Evolutionary conservation across 64 coral and sea anemone genomes (phyloP).

Genomic region (Actinia tenebrosa): DNA sequence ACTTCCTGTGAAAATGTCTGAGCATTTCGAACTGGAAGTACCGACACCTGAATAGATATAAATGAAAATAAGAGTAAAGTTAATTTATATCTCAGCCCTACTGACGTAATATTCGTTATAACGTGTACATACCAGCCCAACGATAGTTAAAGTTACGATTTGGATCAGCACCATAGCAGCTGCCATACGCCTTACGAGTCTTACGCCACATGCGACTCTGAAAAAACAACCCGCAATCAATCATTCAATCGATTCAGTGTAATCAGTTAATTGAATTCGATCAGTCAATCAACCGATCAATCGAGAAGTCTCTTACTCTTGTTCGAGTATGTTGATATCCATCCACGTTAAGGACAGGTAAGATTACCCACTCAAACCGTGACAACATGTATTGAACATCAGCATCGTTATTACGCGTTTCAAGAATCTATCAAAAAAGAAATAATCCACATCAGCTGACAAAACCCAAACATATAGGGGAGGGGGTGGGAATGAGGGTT

Average conservation of each 20-base stretch:
- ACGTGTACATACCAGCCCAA: constrained; percentile 43
- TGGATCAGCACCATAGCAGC: constrained; percentile 57
- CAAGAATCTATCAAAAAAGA: constrained; percentile 40
- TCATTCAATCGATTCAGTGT: too few species aligned
- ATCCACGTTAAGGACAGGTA: constrained; percentile 90
- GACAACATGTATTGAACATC: constrained; percentile 68
- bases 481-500: too few species aligned
- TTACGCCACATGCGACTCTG: constrained; percentile 94
- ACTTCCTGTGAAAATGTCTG: constrained; percentile 65
- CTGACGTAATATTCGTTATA: background rate
- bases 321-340: constrained; percentile 91
- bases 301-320: constrained; percentile 33
- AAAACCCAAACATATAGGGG: too few species aligned
- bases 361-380: constrained; percentile 80
- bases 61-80: background rate
- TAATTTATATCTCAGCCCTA: too few species aligned
- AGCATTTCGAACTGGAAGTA: constrained; percentile 35
- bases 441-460: background rate
- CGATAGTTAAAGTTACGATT: constrained; percentile 93
- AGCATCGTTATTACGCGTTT: constrained; percentile 27
- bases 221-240: background rate
- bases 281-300: too few species aligned
- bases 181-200: constrained; percentile 41
- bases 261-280: too few species aligned
- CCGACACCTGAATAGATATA: constrained; percentile 49